Conservation (phyloP, 2,113 vertebrate species). For the Lepus americanus region DNA sequence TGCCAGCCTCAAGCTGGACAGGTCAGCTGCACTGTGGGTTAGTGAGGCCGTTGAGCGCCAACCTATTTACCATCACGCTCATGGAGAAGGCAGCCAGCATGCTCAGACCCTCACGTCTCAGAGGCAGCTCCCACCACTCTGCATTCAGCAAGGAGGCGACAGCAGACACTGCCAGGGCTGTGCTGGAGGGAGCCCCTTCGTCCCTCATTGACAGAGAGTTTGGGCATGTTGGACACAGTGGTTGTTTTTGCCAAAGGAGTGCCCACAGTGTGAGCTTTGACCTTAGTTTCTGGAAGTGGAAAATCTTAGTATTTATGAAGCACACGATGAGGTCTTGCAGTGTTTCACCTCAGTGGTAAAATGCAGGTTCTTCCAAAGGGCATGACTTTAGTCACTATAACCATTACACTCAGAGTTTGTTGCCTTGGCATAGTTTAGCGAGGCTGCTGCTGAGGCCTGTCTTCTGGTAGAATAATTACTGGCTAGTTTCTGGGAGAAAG, state of each 20-base stretch:
- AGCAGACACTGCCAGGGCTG: background rate
- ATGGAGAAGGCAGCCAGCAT: background rate
- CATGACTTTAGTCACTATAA: background rate
- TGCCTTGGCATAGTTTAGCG: background rate
- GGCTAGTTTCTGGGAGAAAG: constrained; percentile 28
- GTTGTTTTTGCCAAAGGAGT: constrained; percentile 44
- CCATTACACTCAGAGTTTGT: background rate
- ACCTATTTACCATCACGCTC: background rate
- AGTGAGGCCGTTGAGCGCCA: background rate
- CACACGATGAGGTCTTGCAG: background rate
- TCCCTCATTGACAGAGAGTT: background rate
- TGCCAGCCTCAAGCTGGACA: background rate
- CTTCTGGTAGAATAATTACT: constrained; percentile 22
- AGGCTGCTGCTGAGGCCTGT: background rate
- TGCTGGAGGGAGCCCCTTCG: background rate
- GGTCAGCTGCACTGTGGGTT: background rate
- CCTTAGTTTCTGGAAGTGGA: constrained; percentile 28
- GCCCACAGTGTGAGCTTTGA: constrained; percentile 9
- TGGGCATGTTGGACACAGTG: background rate
- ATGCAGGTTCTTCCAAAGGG: constrained; percentile 12
- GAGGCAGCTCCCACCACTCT: background rate
- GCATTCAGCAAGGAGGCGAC: background rate
- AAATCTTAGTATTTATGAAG: constrained; percentile 25
- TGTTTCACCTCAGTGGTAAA: background rate
- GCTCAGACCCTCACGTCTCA: background rate